phyloP scores from a whole-genome alignment of 2,113 vertebrate genomes.

The Cyrtonyx montezumae region DNA sequence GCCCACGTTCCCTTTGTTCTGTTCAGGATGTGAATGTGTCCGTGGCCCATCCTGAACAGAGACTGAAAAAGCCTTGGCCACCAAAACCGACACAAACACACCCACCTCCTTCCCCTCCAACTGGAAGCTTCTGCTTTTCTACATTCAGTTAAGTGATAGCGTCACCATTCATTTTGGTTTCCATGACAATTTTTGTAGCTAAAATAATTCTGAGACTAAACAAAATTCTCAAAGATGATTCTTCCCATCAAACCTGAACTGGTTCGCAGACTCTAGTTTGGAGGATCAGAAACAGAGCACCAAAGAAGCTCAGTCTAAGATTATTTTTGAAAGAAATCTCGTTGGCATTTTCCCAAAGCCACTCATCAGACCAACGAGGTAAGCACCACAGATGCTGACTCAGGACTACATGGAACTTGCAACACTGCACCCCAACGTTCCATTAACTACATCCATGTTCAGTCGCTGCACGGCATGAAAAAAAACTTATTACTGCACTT shows the following conservation, averaged over 20 bases:
- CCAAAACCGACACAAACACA: not conserved
- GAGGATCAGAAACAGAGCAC: not conserved
- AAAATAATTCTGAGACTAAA: not conserved
- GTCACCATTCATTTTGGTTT: no score
- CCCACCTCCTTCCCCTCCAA: not conserved
- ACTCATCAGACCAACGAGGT: not conserved
- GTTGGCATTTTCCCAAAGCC: not conserved
- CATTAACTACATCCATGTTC: not conserved
- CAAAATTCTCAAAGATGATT: not conserved
- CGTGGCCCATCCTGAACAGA: not conserved
- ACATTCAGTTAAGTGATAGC: not conserved
- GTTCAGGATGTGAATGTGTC: not conserved
- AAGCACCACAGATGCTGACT: accelerated
- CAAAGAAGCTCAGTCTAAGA: not conserved
- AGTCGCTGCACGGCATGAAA: not conserved
- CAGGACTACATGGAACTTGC: not conserved
- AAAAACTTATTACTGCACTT: not conserved
- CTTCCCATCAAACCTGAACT: not conserved
- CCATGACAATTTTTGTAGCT: not conserved
- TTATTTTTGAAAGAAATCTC: not conserved
- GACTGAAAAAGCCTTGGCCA: not conserved
- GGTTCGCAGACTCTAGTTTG: accelerated
- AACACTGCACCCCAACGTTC: not conserved
- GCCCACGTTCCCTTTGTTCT: not conserved
- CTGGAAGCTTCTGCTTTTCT: not conserved